Conservation (phyloP, 2,888 invertebrate species). For the Meliscaeva auricollis region DNA sequence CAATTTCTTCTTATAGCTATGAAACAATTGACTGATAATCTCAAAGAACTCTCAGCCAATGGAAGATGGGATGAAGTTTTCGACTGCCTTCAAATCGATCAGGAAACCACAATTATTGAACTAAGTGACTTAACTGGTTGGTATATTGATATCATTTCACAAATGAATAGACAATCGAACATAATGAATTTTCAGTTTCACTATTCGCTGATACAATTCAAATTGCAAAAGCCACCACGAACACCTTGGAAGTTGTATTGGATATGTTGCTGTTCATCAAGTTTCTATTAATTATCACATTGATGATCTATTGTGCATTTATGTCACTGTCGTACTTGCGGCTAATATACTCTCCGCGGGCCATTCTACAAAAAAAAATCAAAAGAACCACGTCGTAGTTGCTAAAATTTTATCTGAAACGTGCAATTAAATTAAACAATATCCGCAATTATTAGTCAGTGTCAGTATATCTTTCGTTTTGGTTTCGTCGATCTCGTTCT, state of each 20-base stretch:
- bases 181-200: constrained; percentile 41
- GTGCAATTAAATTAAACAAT: constrained; percentile 21
- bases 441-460: constrained; percentile 39
- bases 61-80: constrained; percentile 49
- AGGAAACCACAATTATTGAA: constrained; percentile 37
- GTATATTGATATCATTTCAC: constrained; percentile 7
- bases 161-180: not conserved
- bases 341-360: not conserved
- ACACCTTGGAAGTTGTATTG: constrained; percentile 30
- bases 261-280: constrained; percentile 19
- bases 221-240: constrained; percentile 1
- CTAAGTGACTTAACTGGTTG: constrained; percentile 46
- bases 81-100: constrained; percentile 41
- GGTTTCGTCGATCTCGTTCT: not conserved
- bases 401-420: constrained; percentile 18
- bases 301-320: constrained; percentile 44
- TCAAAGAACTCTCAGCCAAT: constrained; percentile 9
- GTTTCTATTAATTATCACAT: constrained; percentile 15
- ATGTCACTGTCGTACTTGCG: constrained; percentile 14
- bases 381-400: constrained; percentile 1
- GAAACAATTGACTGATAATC: constrained; percentile 12
- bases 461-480: constrained; percentile 23
- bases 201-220: not conserved
- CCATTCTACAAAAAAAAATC: constrained; percentile 32
- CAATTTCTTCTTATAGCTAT: constrained; percentile 4